phyloP scores from a whole-genome alignment of 2,113 vertebrate genomes.

The Leucosticte australis region DNA sequence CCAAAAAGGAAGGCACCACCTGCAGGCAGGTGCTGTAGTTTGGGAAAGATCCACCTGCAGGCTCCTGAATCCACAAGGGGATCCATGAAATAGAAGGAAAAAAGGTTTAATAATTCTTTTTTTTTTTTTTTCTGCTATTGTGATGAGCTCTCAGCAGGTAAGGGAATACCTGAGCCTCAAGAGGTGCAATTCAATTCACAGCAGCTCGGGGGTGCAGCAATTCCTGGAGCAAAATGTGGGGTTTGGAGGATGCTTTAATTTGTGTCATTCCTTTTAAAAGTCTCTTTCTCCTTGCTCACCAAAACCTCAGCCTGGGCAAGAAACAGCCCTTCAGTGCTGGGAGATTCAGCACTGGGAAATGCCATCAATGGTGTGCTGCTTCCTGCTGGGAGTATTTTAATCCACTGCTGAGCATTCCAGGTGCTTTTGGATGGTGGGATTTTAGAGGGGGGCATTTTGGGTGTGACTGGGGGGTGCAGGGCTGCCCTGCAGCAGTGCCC shows the following conservation, averaged over 20 bases:
- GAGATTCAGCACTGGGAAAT: neutral
- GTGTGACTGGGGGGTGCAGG: neutral
- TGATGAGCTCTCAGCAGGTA: neutral
- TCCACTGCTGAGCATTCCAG: neutral
- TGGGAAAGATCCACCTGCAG: constrained; percentile 64
- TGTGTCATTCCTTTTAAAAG: neutral
- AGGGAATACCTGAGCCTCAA: neutral
- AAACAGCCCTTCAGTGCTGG: neutral
- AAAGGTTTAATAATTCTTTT: neutral
- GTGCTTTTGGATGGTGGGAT: neutral
- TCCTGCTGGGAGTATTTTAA: neutral
- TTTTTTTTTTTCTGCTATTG: neutral
- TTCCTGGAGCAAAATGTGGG: neutral
- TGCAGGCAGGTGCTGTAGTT: constrained; percentile 80
- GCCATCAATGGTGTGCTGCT: neutral
- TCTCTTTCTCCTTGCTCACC: neutral
- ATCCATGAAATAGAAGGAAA: neutral
- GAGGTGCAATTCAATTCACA: neutral
- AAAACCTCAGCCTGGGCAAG: accelerated
- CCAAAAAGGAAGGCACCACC: constrained; percentile 77
- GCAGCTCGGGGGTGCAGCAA: neutral
- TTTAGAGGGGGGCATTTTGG: neutral
- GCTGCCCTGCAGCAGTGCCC: neutral
- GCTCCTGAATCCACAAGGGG: constrained; percentile 53
- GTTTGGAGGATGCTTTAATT: neutral